phyloP scores from a whole-genome alignment of 2,113 vertebrate genomes.

The Bungarus multicinctus region DNA sequence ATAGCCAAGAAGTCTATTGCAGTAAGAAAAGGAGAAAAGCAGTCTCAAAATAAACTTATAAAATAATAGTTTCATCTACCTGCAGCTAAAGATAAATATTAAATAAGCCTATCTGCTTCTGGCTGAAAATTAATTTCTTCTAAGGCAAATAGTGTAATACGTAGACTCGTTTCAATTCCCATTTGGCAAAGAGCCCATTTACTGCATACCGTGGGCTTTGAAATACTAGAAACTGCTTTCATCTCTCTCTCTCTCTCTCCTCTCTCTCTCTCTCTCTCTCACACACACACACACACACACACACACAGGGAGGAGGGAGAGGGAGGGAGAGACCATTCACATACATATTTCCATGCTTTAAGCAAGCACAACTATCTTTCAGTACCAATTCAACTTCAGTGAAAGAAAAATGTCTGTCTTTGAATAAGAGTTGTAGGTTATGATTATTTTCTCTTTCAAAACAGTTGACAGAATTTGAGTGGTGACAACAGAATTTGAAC shows the following conservation, averaged over 20 bases:
- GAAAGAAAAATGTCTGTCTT: constrained; percentile 51
- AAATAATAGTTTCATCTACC: constrained; percentile 80
- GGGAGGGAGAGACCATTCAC: background rate
- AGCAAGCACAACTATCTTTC: constrained; percentile 62
- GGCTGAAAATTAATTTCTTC: constrained; percentile 79
- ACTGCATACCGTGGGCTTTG: constrained; percentile 64
- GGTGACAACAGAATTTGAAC: background rate
- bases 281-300: constrained; percentile 32
- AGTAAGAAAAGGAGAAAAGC: background rate
- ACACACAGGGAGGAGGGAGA: background rate
- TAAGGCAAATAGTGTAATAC: constrained; percentile 77
- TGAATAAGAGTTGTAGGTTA: constrained; percentile 14
- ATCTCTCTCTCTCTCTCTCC: too few species aligned
- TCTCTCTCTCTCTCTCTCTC: too few species aligned
- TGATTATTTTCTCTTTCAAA: background rate
- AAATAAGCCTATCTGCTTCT: constrained; percentile 76
- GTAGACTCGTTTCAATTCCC: constrained; percentile 74
- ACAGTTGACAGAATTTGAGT: background rate
- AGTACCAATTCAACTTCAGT: constrained; percentile 43
- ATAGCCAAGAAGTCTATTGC: constrained; percentile 28
- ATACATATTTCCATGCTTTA: constrained; percentile 37
- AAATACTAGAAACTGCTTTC: constrained; percentile 62
- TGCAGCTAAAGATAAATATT: constrained; percentile 79
- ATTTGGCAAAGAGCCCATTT: constrained; percentile 73
- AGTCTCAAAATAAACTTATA: constrained; percentile 66